phyloP scores from a whole-genome alignment of 92 coral and sea anemone species.

The Bergia sp. region DNA sequence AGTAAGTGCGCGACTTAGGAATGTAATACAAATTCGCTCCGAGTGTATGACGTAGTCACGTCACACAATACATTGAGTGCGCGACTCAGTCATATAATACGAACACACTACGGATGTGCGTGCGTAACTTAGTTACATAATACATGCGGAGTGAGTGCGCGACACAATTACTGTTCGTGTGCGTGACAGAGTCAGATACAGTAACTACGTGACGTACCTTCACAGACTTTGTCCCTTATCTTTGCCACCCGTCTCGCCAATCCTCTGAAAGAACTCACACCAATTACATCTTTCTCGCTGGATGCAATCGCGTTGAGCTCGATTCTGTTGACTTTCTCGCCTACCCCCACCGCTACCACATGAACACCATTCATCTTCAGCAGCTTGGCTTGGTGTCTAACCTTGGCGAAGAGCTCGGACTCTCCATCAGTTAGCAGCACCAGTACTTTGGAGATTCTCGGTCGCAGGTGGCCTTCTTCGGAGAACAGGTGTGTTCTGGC shows the following conservation, averaged over 20 bases:
- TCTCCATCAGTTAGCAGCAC: constrained; percentile 39
- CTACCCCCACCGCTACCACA: constrained; percentile 64
- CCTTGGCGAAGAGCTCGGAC: constrained; percentile 13
- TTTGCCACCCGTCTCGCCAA: constrained; percentile 58
- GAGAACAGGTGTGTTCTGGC: constrained; percentile 32
- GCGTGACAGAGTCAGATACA: not conserved
- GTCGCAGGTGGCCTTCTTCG: constrained; percentile 15
- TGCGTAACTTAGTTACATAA: not conserved
- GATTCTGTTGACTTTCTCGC: constrained; percentile 47
- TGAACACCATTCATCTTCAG: constrained; percentile 52
- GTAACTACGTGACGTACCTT: constrained; percentile 22
- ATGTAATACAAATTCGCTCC: no score
- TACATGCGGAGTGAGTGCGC: not conserved
- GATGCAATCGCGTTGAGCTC: constrained; percentile 62
- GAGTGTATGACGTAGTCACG: not conserved
- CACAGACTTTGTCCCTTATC: constrained; percentile 61
- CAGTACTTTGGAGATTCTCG: constrained; percentile 19
- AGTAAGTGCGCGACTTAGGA: no score
- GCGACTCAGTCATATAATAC: not conserved
- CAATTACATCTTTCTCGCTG: constrained; percentile 60
- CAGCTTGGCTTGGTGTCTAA: constrained; percentile 2
- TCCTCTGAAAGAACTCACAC: constrained; percentile 60
- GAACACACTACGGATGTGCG: no score
- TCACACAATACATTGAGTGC: not conserved
- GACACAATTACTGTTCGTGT: no score